Conservation (phyloP, 2,797 vertebrate species). For the Artibeus lituratus region DNA sequence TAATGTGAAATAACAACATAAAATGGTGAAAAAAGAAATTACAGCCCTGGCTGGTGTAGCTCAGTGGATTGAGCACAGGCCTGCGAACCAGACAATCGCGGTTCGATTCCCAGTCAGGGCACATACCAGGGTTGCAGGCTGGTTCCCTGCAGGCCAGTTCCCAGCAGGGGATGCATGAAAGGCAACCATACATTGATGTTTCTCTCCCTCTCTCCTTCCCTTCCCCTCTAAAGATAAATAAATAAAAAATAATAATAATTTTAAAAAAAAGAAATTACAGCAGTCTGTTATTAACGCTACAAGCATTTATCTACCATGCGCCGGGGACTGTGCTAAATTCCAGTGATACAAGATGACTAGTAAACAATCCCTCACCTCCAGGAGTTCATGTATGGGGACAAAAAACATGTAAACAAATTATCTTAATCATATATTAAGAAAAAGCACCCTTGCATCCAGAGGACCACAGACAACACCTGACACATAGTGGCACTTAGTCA, state of each 20-base stretch:
- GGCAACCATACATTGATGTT: no score
- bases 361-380: background rate
- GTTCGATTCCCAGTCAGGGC: no score
- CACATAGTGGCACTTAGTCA: background rate
- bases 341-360: background rate
- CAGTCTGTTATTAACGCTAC: background rate
- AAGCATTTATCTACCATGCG: background rate
- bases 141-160: no score
- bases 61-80: no score
- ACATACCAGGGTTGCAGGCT: no score
- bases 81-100: no score
- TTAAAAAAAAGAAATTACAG: background rate
- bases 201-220: no score
- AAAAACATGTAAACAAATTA: background rate
- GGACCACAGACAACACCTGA: background rate
- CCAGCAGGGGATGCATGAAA: no score
- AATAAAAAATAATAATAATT: no score
- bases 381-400: background rate
- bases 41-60: no score
- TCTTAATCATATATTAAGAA: background rate
- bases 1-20: background rate
- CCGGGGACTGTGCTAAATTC: background rate
- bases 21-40: background rate
- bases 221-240: no score
- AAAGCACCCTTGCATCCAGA: background rate